Evolutionary conservation across 2,888 invertebrate genomes (phyloP), one percentile per base, ranked within the genome.

Genomic region (Drosophila melanosoma): DNA sequence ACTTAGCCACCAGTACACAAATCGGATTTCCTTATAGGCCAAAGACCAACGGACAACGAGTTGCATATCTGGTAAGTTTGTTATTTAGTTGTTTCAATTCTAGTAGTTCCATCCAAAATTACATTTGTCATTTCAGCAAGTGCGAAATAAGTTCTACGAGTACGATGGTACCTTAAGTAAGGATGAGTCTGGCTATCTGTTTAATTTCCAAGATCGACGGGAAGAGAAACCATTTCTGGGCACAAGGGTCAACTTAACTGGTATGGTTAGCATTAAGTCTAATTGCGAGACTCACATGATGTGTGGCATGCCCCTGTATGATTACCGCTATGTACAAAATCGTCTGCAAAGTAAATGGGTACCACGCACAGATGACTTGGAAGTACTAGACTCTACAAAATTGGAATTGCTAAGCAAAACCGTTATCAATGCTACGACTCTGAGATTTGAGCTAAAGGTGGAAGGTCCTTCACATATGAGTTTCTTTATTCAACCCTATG

Each of bases 1-100:
- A 70, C 23, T 52, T 76, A 8, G 83, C 85, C 3, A 69, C 84
- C 12, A 90, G 94, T 26, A 94, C 95, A 1, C 93, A 94, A 1
- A 73, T 95, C 15, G 95, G 95, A 20, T 95, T 95, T 77, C 95
- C 95, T 0, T 95, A 94, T 81, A 93, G 93, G n/a, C 93, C 93
- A 40, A 92, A 93, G 61, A 91, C 92, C 1, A 90, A 91, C 40
- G 93, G 94, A 0, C 94, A 94, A 79, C 91, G 80, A 32, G 70
- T 79, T 4, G 26, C 94, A 48, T 91, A 94, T 35, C 86, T 94
- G 87, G 95, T 95, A 23, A 58, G 68, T 26, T 2, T 23, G 2
- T 1, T 3, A 1, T 7, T 12, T 0, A 12, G 0, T 4, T 26
- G 12, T 23, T 7, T 36, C 1, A 29, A 17, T 20, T 6, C 2